A percentile compares a stretch with the other conserved stretches of the same genome.
Conservation (phyloP, 2,888 invertebrate species). For the Plebejus anna region DNA sequence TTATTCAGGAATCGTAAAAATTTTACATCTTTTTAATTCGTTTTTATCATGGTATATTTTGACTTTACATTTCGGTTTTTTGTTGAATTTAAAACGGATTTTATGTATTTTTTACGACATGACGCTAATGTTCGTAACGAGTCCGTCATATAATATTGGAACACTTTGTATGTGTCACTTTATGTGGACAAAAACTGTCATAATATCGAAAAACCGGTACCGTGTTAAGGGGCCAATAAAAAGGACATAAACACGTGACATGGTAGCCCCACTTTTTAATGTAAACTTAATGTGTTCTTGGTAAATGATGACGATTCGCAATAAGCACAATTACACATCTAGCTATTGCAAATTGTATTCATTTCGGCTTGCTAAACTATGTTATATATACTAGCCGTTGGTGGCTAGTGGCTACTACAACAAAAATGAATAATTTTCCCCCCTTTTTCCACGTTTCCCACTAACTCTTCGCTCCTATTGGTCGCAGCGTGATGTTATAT, state of each 20-base stretch:
- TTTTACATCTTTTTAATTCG: conserved; percentile 24
- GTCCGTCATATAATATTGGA: conserved; percentile 11
- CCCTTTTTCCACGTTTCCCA: too few species aligned
- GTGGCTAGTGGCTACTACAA: too few species aligned
- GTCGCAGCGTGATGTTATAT: too few species aligned
- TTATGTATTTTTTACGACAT: conserved; percentile 22
- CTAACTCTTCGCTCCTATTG: too few species aligned
- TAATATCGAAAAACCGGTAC: conserved; percentile 11
- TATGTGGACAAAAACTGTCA: conserved; percentile 12
- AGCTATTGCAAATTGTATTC: too few species aligned
- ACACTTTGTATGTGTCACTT: conserved; percentile 13
- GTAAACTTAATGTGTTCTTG: background rate
- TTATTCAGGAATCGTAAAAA: conserved; percentile 20
- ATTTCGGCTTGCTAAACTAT: too few species aligned
- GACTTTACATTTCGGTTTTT: conserved; percentile 21
- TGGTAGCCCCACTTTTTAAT: conserved; percentile 14
- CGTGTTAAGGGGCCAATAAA: conserved; percentile 2
- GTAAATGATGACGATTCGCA: background rate
- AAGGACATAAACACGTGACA: conserved; percentile 1
- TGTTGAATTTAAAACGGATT: conserved; percentile 5
- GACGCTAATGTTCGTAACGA: conserved; percentile 11
- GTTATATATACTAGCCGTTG: too few species aligned
- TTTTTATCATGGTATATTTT: conserved; percentile 25
- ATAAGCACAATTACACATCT: background rate
- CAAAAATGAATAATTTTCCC: too few species aligned